Evolutionary conservation across 2,113 vertebrate genomes (phyloP).

Genomic region (Poeciliopsis turrubarensis): DNA sequence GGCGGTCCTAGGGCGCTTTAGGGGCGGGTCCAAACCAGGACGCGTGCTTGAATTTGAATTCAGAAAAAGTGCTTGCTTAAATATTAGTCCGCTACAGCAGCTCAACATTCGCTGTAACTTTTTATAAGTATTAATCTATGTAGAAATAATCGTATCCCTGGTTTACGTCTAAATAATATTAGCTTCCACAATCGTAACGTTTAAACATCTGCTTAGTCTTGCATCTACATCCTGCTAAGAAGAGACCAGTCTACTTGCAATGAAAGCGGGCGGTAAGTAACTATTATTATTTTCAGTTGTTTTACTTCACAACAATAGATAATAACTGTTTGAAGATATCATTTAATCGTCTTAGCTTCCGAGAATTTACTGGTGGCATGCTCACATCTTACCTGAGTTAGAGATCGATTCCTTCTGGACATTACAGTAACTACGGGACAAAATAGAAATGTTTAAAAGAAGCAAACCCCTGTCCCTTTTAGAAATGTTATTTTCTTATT

Average conservation of each 20-base stretch:
- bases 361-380: neutral
- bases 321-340: neutral
- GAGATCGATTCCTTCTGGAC: neutral
- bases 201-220: conserved; percentile 23
- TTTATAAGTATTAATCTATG: neutral
- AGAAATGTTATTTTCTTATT: neutral
- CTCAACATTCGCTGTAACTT: neutral
- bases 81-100: conserved; percentile 19
- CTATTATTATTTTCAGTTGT: neutral
- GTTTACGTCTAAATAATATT: neutral
- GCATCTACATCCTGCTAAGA: conserved; percentile 15
- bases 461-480: neutral
- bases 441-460: neutral
- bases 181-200: neutral
- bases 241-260: conserved; percentile 69
- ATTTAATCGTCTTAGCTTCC: neutral
- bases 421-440: neutral
- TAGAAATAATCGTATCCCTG: neutral
- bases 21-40: conserved; percentile 63
- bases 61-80: conserved; percentile 21
- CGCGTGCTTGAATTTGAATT: conserved; percentile 73
- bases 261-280: conserved; percentile 84
- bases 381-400: conserved; percentile 16
- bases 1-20: conserved; percentile 69
- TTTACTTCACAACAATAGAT: rapidly evolving